phyloP scores from a whole-genome alignment of 2,797 vertebrate genomes.

The Pantherophis vulpinus region DNA sequence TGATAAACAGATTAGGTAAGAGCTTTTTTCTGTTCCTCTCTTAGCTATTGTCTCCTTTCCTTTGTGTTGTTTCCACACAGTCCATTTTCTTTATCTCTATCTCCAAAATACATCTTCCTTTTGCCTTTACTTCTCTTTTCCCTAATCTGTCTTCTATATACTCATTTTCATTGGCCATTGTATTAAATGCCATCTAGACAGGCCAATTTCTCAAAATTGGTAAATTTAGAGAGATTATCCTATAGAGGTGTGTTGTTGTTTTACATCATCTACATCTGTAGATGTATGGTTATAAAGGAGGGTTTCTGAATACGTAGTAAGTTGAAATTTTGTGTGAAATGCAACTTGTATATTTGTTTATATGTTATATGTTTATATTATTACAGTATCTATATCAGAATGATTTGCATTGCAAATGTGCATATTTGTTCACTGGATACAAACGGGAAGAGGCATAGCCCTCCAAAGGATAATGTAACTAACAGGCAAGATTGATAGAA shows the following conservation, averaged over 20 bases:
- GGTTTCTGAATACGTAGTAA: not conserved
- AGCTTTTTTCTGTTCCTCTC: not conserved
- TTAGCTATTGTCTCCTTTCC: not conserved
- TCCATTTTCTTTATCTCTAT: not conserved
- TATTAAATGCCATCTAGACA: not conserved
- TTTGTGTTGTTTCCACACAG: not conserved
- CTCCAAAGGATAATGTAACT: not conserved
- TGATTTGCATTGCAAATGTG: not conserved
- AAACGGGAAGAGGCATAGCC: not conserved
- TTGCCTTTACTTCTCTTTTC: not conserved
- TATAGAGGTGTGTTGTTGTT: not conserved
- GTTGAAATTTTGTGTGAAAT: not conserved
- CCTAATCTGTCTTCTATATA: not conserved
- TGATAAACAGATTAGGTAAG: constrained; percentile 76
- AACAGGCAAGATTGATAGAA: not conserved
- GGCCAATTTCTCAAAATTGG: not conserved
- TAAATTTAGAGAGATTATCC: not conserved
- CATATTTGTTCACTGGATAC: not conserved
- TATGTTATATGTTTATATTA: not conserved
- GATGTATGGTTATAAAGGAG: not conserved
- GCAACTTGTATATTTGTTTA: not conserved
- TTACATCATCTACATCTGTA: not conserved
- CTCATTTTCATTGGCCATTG: not conserved
- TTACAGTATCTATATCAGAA: not conserved
- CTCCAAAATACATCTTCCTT: not conserved